Evolutionary conservation across 2,113 vertebrate species (phyloP), one percentile per base, ranked within the genome.

Genomic region (Aegypius monachus): DNA sequence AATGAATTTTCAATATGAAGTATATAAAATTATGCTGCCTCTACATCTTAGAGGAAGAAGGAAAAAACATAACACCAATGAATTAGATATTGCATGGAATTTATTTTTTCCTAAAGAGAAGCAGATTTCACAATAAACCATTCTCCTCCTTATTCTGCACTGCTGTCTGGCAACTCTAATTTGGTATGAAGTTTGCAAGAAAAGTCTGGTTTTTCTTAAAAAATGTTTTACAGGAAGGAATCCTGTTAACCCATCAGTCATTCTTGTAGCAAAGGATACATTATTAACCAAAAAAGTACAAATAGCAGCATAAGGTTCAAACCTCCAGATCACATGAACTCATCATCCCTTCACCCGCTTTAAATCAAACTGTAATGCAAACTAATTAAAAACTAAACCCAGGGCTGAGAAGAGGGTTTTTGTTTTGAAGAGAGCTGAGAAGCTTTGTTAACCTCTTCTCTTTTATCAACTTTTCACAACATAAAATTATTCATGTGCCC

Each of bases 351-450:
- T 85, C 56, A 80, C 87, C 74, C 2, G 4, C 92, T 93, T 90
- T 86, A 92, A 92, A 97, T 96, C 96, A 97, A 95, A 96, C 66
- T 31, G 9, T 97, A 97, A 98, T 92, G 96, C 95, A 94, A 97
- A 96, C 93, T 97, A 98, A 98, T 98, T 98, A 98, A 97, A 95
- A 96, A 89, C 93, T 96, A 97, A 96, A 96, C 85, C 93, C 90
- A 93, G 70, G 67, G 80, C 92, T 95, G 91, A 96, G 82, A 95
- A 74, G 61, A 92, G 85, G 90, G 85, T 91, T 97, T 97, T 97
- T 53, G 92, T 94, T 94, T 93, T 78, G 47, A 80, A 67, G 63
- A 67, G 67, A 94, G 52, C n/a, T 43, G 61, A 95, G 90, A 73
- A 95, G 88, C 86, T 90, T 95, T 20, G 50, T 98, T 97, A 97